These are phyloP conservation scores for Anticlea derivata DNA, from an alignment of 2,888 invertebrate species.

Conservation along the genomic window DNA sequence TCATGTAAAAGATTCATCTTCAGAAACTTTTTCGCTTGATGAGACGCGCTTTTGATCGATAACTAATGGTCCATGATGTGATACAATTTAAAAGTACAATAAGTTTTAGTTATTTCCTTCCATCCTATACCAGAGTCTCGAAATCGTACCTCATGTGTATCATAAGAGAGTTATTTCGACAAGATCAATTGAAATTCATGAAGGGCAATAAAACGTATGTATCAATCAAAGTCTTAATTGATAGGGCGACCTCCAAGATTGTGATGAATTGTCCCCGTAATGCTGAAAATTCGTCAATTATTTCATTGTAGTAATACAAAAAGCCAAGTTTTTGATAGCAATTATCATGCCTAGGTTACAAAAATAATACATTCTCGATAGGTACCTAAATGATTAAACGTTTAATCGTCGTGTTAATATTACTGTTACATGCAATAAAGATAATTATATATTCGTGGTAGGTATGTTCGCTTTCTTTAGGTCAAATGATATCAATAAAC, in stretches of 20 bases:
- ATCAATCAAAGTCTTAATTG: constrained; percentile 9
- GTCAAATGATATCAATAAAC: too few species aligned
- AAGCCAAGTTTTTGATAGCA: background rate
- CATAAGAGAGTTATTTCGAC: constrained; percentile 13
- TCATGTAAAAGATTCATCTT: background rate
- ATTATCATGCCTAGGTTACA: background rate
- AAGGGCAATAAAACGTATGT: constrained; percentile 8
- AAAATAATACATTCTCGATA: background rate
- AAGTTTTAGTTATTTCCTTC: too few species aligned
- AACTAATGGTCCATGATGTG: background rate
- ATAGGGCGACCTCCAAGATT: constrained; percentile 5
- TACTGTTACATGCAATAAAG: constrained; percentile 10
- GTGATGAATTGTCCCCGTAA: background rate
- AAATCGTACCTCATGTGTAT: background rate
- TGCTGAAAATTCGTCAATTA: background rate
- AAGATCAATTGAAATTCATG: constrained; percentile 25
- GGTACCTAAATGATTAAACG: background rate
- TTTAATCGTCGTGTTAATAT: background rate
- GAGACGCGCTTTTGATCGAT: background rate
- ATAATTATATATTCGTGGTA: too few species aligned
- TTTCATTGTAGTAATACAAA: background rate
- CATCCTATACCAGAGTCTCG: too few species aligned
- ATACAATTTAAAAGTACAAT: background rate
- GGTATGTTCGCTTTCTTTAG: too few species aligned
- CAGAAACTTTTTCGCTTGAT: background rate